Conservation (phyloP, 2,888 invertebrate species). For the Iselma pallidipennis region DNA sequence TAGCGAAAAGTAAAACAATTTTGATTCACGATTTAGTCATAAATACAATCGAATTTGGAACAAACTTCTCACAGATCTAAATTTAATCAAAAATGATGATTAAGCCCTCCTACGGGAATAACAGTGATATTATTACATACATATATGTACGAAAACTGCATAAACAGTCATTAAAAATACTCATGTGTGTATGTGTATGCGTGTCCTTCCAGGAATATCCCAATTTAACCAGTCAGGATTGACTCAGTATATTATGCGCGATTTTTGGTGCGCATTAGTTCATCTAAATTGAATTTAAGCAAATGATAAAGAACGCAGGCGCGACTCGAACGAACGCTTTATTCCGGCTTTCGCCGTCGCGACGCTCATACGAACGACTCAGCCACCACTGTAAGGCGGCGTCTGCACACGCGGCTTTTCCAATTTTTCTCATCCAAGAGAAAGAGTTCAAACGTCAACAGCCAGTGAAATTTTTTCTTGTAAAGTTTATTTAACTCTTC, state of each 20-base stretch:
- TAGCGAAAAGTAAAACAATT: neutral
- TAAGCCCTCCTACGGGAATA: neutral
- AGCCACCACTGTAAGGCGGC: constrained; percentile 64
- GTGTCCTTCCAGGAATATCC: constrained; percentile 46
- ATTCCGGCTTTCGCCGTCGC: constrained; percentile 51
- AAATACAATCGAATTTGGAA: neutral
- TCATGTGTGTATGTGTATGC: constrained; percentile 4
- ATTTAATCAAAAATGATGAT: neutral
- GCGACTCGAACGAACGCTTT: constrained; percentile 41
- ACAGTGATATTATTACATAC: neutral
- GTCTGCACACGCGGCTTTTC: constrained; percentile 57
- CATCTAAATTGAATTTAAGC: neutral
- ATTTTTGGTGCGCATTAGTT: constrained; percentile 27
- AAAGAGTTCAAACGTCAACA: constrained; percentile 46
- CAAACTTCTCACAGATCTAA: neutral
- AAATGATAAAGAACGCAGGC: constrained; percentile 39
- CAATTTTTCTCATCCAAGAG: constrained; percentile 11
- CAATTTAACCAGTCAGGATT: constrained; percentile 26
- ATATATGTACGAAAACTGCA: constrained; percentile 40
- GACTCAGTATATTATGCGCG: constrained; percentile 45
- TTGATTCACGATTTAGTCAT: neutral
- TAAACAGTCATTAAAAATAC: constrained; percentile 43
- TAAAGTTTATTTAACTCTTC: constrained; percentile 12
- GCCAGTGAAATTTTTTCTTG: constrained; percentile 47
- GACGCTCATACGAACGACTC: constrained; percentile 65